Evolutionary conservation across 2,888 invertebrate genomes (phyloP).

Genomic region (Sipha maydis): DNA sequence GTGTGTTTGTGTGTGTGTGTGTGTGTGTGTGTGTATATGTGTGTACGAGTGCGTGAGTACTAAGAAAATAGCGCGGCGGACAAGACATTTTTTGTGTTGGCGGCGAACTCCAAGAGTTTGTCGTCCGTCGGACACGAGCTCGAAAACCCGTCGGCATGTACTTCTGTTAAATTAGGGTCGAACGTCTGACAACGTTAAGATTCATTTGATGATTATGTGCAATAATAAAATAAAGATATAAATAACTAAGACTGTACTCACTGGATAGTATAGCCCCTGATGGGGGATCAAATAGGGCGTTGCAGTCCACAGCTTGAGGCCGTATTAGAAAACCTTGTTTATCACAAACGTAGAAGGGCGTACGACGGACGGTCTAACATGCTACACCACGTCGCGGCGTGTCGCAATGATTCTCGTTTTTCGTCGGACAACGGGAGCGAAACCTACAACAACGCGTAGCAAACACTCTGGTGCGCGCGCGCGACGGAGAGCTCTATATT

Average conservation of each 20-base stretch:
- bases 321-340: conserved; percentile 60
- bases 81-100: background rate
- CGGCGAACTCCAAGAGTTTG: background rate
- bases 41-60: too few species aligned
- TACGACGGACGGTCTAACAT: conserved; percentile 51
- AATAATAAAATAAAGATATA: background rate
- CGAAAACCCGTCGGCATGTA: background rate
- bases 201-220: too few species aligned
- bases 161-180: background rate
- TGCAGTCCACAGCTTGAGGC: conserved; percentile 90
- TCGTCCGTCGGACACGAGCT: background rate
- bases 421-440: background rate
- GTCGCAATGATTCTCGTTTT: conserved; percentile 1
- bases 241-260: conserved; percentile 72
- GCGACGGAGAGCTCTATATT: background rate
- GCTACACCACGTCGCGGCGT: background rate
- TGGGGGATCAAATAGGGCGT: conserved; percentile 95
- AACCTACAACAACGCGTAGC: background rate
- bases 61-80: background rate
- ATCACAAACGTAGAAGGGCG: conserved; percentile 53
- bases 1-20: too few species aligned
- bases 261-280: conserved; percentile 97
- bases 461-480: background rate
- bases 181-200: too few species aligned
- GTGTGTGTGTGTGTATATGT: too few species aligned